Evolutionary conservation across 2,888 invertebrate species (phyloP), one percentile per base, ranked within the genome.

Genomic region (Smittia sp.): DNA sequence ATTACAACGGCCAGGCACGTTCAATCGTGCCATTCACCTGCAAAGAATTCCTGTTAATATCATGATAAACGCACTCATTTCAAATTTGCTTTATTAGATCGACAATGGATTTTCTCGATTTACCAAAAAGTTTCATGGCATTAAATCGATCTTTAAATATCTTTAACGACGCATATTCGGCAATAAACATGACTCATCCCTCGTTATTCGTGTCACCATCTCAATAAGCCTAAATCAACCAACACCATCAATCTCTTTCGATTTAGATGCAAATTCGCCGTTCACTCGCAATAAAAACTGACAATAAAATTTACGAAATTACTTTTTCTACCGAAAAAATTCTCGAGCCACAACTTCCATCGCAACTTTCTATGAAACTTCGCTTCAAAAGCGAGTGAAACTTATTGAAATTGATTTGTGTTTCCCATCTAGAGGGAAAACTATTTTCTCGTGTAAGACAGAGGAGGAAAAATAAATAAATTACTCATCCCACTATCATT

Each of bases 211-310:
- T 18, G n/a, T 46, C 11, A n/a, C 58, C 58, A 58, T 1, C 58
- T 22, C 24, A 58, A 46, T 13, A 32, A 32, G 11, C 46, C 11
- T n/a, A 46, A 46, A 46, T n/a, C 9, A 63, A 63, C 63, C 63
- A 22, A 27, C 25, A 25, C 20, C 24, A 63, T 63, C 63, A 63
- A 63, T 63, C 63, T 58, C 18, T 63, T 63, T 63, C 63, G 63
- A 63, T 63, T 63, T 63, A 63, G n/a, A 63, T 63, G 63, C 63
- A 63, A 63, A 63, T 63, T 63, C 20, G 24, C 27, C 25, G 9
- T 27, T 63, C 25, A n/a, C 7, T 24, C 24, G 27, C 24, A 15
- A 63, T 63, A 63, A 63, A 63, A 63, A 13, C 6, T n/a, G 63
- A 63, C 25, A 18, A 52, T 63, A 63, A 27, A 63, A 63, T 2